Evolutionary conservation across 2,797 vertebrate genomes (phyloP).

Genomic region (Rhabdomys pumilio): DNA sequence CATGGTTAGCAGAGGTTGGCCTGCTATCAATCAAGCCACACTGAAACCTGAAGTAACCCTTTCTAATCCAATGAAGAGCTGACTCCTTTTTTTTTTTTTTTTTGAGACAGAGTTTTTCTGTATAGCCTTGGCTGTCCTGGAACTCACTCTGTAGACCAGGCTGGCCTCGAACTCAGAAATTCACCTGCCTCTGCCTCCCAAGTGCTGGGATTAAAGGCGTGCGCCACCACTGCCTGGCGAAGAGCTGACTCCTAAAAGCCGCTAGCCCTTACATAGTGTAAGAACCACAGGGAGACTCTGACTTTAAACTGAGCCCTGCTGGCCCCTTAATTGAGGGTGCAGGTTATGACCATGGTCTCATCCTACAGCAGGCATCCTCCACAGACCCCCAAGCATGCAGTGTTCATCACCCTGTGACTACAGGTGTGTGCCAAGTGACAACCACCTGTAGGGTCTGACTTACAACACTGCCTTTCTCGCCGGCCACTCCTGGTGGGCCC

Average conservation of each 20-base stretch:
- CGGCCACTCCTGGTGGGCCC: slow-evolving; percentile 89
- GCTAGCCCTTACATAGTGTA: no score
- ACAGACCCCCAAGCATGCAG: no score
- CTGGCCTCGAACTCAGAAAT: no score
- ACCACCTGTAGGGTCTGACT: not conserved
- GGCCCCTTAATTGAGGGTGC: accelerated
- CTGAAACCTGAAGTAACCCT: not conserved
- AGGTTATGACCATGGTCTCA: accelerated
- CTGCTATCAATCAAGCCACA: not conserved
- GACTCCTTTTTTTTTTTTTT: no score
- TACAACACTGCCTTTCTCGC: slow-evolving; percentile 93
- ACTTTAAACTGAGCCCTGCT: not conserved
- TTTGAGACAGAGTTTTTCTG: no score
- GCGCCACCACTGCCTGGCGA: no score
- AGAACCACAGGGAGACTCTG: not conserved
- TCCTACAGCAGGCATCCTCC: not conserved
- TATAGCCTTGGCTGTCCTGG: no score
- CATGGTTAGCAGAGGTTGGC: not conserved
- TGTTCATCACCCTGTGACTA: not conserved
- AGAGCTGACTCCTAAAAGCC: not conserved
- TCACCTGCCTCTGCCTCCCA: no score
- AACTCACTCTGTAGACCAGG: no score
- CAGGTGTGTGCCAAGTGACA: accelerated
- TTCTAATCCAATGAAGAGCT: not conserved
- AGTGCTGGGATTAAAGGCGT: no score